Evolutionary conservation across 2,797 vertebrate species (phyloP).

Genomic region (Anolis apletophallus): DNA sequence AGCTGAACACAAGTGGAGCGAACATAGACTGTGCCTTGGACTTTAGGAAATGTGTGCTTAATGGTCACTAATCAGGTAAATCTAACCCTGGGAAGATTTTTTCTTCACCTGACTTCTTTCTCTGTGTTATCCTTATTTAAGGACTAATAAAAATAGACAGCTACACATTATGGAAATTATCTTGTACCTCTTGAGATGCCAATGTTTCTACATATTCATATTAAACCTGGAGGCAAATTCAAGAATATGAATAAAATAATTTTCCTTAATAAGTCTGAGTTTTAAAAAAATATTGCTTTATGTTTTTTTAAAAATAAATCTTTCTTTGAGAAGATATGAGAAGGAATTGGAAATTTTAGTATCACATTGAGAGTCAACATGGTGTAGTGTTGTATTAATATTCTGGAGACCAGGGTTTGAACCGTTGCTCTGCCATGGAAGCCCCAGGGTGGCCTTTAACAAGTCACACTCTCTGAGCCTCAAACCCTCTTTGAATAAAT

Average conservation of each 20-base stretch:
- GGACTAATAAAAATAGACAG: conserved; percentile 52
- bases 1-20: not conserved
- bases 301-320: conserved; percentile 27
- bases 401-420: not conserved
- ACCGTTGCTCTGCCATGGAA: too few species aligned
- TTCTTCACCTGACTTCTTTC: conserved; percentile 38
- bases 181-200: conserved; percentile 48
- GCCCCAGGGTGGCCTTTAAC: too few species aligned
- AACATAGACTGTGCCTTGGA: not conserved
- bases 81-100: conserved; percentile 42
- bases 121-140: conserved; percentile 55
- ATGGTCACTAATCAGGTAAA: conserved; percentile 60
- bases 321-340: not conserved
- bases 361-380: not conserved
- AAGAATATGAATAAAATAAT: conserved; percentile 41
- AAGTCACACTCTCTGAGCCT: too few species aligned
- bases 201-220: conserved; percentile 53
- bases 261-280: conserved; percentile 54
- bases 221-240: conserved; percentile 58
- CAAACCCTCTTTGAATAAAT: too few species aligned
- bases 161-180: conserved; percentile 51
- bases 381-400: not conserved
- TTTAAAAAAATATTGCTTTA: conserved; percentile 5
- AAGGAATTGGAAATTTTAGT: not conserved
- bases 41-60: conserved; percentile 2